Evolutionary conservation across 2,888 invertebrate genomes (phyloP).

Genomic region (Petrolisthes cinctipes): DNA sequence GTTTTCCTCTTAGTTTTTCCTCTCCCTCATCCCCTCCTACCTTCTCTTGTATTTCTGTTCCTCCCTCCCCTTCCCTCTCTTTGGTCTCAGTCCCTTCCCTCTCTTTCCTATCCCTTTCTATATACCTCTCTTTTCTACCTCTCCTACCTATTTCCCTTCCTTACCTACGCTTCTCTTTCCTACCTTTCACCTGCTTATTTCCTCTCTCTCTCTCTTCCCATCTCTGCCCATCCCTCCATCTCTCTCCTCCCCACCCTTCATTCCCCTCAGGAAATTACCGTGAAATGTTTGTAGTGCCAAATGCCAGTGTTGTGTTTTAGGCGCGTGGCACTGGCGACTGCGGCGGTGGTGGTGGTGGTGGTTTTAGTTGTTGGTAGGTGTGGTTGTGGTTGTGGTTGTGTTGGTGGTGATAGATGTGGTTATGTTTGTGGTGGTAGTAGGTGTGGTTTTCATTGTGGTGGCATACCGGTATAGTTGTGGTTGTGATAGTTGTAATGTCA

Average conservation of each 20-base stretch:
- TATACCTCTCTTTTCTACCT: not conserved
- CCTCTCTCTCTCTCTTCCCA: not conserved
- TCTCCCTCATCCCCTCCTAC: not conserved
- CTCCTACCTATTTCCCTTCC: not conserved
- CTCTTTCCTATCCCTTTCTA: not conserved
- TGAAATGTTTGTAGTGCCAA: constrained; percentile 16
- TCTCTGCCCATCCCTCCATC: not conserved
- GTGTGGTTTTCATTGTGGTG: no score
- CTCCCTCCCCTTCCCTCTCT: not conserved
- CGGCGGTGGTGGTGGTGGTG: not conserved
- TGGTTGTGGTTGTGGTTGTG: no score
- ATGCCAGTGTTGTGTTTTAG: constrained; percentile 3
- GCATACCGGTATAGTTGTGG: no score
- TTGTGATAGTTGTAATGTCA: not conserved
- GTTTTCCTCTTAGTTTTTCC: not conserved
- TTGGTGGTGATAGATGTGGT: no score
- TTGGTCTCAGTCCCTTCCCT: not conserved
- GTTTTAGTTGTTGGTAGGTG: not conserved
- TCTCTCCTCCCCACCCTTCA: constrained; percentile 9
- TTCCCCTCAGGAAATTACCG: not conserved
- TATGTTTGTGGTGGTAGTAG: no score
- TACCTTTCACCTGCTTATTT: not conserved
- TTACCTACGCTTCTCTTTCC: no score
- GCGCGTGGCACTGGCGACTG: not conserved
- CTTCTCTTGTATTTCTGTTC: not conserved